Base-by-base conservation (phyloP, 1,140 invertebrate species). In the Trachymyrmex septentrionalis region DNA sequence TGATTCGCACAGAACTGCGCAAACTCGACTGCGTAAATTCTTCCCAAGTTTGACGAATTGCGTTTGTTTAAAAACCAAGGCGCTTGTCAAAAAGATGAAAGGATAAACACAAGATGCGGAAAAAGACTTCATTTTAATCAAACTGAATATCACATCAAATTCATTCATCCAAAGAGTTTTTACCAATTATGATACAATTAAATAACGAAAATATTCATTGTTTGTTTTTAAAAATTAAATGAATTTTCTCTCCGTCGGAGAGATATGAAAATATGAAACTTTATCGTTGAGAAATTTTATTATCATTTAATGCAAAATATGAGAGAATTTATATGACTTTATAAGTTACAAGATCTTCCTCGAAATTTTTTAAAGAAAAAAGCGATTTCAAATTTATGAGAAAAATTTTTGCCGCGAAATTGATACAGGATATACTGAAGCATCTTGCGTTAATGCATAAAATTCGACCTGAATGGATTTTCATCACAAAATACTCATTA, bases 61-160 rank as follows among this genome's bases (percentile, higher is more conserved):
- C 9, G 0, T 55, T 71, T 81, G n/a, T 44, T 71, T 71, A 71
- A 71, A 81, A 71, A 30, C 63, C 21, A 30, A 48, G 10, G 38
- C 6, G 14, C 4, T 24, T 2, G 16, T 59, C 50, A 14, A 19
- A 71, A 27, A 57, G 24, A 7, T 24, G 64, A 59, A 59, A 69
- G 16, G n/a, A 81, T n/a, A 44, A 44, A 44, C 38, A 44, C 38
- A 34, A 19, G 7, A 3, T 30, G 1, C 9, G 27, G 19, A 1
- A 24, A 19, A n/a, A 80, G 1, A 57, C 3, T 14, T 69, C 16
- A 38, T 44, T 44, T 6, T 81, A 71, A 59, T 81, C 10, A 71
- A 81, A 71, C 1, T 50, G 1, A 24, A 24, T 81, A 34, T 44
- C 16, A 0, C 0, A 16, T 50, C 24, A n/a, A 71, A 57, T n/a